Evolutionary conservation across 2,888 invertebrate genomes (phyloP).

Genomic region (Eupithecia tripunctaria): DNA sequence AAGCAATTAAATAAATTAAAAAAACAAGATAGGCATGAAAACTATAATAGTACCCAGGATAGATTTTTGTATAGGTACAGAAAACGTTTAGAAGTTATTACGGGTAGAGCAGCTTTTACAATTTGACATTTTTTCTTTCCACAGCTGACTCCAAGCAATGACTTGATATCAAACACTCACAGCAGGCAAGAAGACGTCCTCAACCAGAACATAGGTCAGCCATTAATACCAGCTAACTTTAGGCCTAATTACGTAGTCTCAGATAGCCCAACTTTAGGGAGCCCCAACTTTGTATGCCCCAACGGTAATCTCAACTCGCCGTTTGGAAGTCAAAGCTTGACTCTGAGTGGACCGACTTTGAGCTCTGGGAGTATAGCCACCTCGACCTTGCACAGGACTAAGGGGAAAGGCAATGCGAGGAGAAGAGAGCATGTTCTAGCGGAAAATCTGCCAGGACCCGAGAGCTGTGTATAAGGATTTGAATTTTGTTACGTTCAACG

Average conservation of each 20-base stretch:
- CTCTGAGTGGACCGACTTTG: slow-evolving; percentile 75
- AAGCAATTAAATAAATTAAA: slow-evolving; percentile 7
- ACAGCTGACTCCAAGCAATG: slow-evolving; percentile 71
- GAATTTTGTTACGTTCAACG: slow-evolving; percentile 48
- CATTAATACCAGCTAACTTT: slow-evolving; percentile 66
- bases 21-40: background rate
- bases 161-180: slow-evolving; percentile 54
- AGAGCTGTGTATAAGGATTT: slow-evolving; percentile 90
- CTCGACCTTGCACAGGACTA: slow-evolving; percentile 79
- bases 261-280: slow-evolving; percentile 78
- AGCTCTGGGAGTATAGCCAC: slow-evolving; percentile 77
- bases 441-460: slow-evolving; percentile 93
- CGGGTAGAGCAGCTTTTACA: slow-evolving; percentile 11
- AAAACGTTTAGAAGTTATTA: background rate
- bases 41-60: background rate
- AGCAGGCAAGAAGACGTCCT: slow-evolving; percentile 73
- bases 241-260: slow-evolving; percentile 73
- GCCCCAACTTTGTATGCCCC: slow-evolving; percentile 80
- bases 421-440: slow-evolving; percentile 92
- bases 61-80: background rate
- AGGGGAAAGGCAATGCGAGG: slow-evolving; percentile 79
- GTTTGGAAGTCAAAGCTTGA: slow-evolving; percentile 72
- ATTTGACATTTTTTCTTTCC: slow-evolving; percentile 33
- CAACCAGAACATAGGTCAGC: slow-evolving; percentile 71
- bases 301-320: slow-evolving; percentile 75